Evolutionary conservation across 2,113 vertebrate genomes (phyloP).

Genomic region (Conger conger): DNA sequence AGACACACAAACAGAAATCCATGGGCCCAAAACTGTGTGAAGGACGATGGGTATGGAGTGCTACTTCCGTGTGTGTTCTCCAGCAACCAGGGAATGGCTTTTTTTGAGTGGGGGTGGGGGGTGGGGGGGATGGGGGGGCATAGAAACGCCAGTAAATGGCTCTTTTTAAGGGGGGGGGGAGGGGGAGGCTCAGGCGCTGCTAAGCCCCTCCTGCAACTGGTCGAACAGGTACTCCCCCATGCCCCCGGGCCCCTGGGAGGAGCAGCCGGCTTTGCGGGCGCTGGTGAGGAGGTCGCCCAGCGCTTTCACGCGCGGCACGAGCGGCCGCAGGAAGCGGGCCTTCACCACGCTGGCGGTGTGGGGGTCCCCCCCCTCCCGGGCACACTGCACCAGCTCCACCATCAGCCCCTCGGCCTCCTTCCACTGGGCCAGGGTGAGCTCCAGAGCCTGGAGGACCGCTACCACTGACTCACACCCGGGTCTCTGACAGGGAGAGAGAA

Average conservation of each 20-base stretch:
- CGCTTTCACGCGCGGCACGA: slow-evolving; percentile 67
- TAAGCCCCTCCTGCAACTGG: slow-evolving; percentile 66
- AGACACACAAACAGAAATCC: too few relatives aligned
- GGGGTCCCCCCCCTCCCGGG: slow-evolving; percentile 64
- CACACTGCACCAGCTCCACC: slow-evolving; percentile 68
- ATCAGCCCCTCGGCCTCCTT: slow-evolving; percentile 65
- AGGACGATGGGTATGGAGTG: too few relatives aligned
- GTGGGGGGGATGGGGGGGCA: neutral
- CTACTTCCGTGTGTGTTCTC: neutral
- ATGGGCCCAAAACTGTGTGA: too few relatives aligned
- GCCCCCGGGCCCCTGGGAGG: slow-evolving; percentile 53
- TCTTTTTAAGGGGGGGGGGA: neutral
- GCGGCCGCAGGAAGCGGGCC: slow-evolving; percentile 64
- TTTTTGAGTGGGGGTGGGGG: neutral
- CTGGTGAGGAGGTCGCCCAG: slow-evolving; percentile 72
- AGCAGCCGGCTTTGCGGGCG: slow-evolving; percentile 67
- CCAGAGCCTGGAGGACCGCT: slow-evolving; percentile 64
- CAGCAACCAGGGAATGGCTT: neutral
- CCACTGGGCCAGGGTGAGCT: slow-evolving; percentile 66
- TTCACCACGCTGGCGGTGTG: slow-evolving; percentile 67
- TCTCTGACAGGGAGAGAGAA: slow-evolving; percentile 60
- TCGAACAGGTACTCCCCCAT: slow-evolving; percentile 77
- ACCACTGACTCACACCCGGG: slow-evolving; percentile 62
- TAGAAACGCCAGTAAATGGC: neutral
- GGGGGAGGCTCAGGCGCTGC: slow-evolving; percentile 23